phyloP scores from a whole-genome alignment of 2,113 vertebrate species.

The Podarcis raffonei region DNA sequence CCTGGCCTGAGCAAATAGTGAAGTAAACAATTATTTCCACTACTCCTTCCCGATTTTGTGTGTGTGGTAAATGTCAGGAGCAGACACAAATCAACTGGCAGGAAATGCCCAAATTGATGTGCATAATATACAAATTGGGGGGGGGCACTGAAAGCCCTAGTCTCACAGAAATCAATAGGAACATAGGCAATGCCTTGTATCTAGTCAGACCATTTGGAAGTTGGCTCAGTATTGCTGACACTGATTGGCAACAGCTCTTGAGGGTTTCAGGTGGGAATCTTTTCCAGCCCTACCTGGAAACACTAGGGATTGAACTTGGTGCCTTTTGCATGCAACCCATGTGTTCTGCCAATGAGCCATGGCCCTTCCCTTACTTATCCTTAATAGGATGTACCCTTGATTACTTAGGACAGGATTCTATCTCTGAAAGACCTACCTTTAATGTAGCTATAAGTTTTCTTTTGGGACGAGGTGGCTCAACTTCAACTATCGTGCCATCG shows the following conservation, averaged over 20 bases:
- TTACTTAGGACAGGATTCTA: neutral
- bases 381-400: neutral
- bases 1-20: neutral
- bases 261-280: too few species aligned
- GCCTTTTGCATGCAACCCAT: too few species aligned
- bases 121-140: neutral
- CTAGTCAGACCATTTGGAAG: too few species aligned
- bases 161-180: neutral
- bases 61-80: too few species aligned
- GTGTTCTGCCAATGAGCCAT: too few species aligned
- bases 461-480: constrained; percentile 69
- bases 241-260: too few species aligned
- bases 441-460: constrained; percentile 77
- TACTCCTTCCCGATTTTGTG: too few species aligned
- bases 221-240: too few species aligned
- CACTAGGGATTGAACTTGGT: too few species aligned
- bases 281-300: too few species aligned
- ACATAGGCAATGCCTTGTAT: too few species aligned
- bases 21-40: neutral
- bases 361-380: too few species aligned
- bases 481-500: constrained; percentile 66
- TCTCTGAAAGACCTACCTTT: constrained; percentile 64
- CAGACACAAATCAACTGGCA: neutral
- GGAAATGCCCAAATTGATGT: neutral
- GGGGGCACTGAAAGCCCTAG: neutral